Conservation (phyloP, 2,888 invertebrate genomes). For the Cephus spinipes region DNA sequence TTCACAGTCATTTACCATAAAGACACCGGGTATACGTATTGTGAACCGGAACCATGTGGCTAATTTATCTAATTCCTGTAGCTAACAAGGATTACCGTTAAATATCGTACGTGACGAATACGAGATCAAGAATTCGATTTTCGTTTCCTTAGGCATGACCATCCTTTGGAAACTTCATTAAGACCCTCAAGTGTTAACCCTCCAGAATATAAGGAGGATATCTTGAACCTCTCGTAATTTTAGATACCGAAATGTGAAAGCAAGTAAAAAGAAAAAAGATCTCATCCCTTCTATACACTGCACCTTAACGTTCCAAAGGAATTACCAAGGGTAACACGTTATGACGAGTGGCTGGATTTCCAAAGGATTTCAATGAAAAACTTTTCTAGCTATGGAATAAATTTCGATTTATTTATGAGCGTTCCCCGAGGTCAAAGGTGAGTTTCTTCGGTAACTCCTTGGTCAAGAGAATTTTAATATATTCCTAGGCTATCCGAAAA, state of each 20-base stretch:
- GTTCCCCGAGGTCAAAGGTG: slow-evolving; percentile 29
- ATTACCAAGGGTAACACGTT: not conserved
- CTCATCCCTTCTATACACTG: not conserved
- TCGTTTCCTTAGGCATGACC: not conserved
- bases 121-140: not conserved
- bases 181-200: not conserved
- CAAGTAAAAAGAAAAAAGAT: not conserved
- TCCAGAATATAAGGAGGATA: not conserved
- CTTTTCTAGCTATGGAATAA: slow-evolving; percentile 24
- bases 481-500: slow-evolving; percentile 25
- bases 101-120: not conserved
- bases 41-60: not conserved
- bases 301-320: not conserved
- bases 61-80: not conserved
- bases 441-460: slow-evolving; percentile 17
- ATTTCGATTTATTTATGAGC: slow-evolving; percentile 44
- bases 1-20: not conserved
- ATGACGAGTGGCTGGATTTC: not conserved
- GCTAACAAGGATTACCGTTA: not conserved
- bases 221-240: not conserved
- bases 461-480: slow-evolving; percentile 39
- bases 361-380: slow-evolving; percentile 1
- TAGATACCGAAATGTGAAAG: not conserved
- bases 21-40: not conserved
- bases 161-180: not conserved